Evolutionary conservation across 2,797 vertebrate species (phyloP), one percentile per base, ranked within the genome.

Genomic region (Hoplostethus atlanticus): DNA sequence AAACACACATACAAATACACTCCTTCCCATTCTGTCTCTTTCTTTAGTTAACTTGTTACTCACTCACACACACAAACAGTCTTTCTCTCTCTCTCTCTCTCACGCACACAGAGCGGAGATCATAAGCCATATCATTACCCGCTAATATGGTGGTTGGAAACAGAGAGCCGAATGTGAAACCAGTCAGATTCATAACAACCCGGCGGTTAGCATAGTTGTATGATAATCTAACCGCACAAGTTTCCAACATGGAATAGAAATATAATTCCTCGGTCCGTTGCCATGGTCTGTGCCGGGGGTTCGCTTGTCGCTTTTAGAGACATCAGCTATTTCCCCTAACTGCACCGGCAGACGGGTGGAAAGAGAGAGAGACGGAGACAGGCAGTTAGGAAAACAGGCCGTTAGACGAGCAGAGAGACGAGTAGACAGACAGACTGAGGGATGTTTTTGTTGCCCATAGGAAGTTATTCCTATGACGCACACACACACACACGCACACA

Each of bases 231-330:
- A 57, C 52, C 25, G 6, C 68, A 64, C 30, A 12, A 73, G 71
- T 87, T 90, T 90, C 90, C 90, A 77, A 80, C 25, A 6, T 17
- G 63, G 76, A 79, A 63, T 30, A 72, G 68, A 81, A 81, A 79
- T 62, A 4, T 65, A 51, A 69, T 80, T 81, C 66, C 62, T 54
- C 0, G 30, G 58, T 70, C 65, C 64, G 76, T 44, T 9, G 31
- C 74, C 71, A 77, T 6, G 76, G 81, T 77, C 28, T 11, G 7
- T 21, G 78, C 25, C 60, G 59, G 67, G 0, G 73, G 69, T 54
- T 46, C 3, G 6, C 62, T 4, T 0, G 48, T 31, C 15, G 3
- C 38, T 69, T 73, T 69, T 65, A 59, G 69, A 83, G 61, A 80
- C 81, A 57, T 83, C 64, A 71, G 79, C 76, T 77, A 70, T 81